A percentile compares a stretch with the other conserved stretches of the same genome.
Evolutionary conservation across 2,113 vertebrate genomes (phyloP).

Genomic region (Misgurnus anguillicaudatus): DNA sequence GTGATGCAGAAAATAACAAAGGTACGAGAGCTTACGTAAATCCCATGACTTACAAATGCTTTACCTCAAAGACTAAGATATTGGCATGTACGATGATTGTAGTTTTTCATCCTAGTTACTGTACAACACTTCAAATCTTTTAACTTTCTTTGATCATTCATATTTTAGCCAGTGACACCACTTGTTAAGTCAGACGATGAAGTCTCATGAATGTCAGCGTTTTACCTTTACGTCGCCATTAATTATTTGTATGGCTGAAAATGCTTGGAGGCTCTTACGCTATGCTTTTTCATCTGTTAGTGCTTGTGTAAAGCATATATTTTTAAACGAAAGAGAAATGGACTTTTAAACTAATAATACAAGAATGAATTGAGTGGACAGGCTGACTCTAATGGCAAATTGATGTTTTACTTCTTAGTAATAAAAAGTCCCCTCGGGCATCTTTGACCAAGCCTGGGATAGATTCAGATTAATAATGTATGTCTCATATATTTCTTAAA

Average conservation of each 20-base stretch:
- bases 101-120: neutral
- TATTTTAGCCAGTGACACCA: conserved; percentile 61
- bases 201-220: conserved; percentile 58
- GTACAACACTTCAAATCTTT: neutral
- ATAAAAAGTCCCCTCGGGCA: conserved; percentile 39
- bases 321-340: conserved; percentile 48
- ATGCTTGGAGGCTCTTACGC: conserved; percentile 45
- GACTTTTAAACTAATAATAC: conserved; percentile 46
- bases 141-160: conserved; percentile 56
- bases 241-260: conserved; percentile 64
- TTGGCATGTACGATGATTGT: neutral
- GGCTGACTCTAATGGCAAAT: conserved; percentile 68
- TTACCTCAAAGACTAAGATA: neutral
- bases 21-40: too few relatives aligned
- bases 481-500: conserved; percentile 37
- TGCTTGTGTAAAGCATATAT: conserved; percentile 57
- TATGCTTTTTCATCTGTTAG: conserved; percentile 67
- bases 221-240: conserved; percentile 64
- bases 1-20: too few relatives aligned
- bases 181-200: conserved; percentile 21
- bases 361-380: conserved; percentile 50
- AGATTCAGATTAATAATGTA: conserved; percentile 62
- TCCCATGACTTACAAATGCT: too few relatives aligned
- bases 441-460: conserved; percentile 49
- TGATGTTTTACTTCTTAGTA: conserved; percentile 58